Evolutionary conservation across 2,888 invertebrate species (phyloP).

Genomic region (Lysandra coridon): DNA sequence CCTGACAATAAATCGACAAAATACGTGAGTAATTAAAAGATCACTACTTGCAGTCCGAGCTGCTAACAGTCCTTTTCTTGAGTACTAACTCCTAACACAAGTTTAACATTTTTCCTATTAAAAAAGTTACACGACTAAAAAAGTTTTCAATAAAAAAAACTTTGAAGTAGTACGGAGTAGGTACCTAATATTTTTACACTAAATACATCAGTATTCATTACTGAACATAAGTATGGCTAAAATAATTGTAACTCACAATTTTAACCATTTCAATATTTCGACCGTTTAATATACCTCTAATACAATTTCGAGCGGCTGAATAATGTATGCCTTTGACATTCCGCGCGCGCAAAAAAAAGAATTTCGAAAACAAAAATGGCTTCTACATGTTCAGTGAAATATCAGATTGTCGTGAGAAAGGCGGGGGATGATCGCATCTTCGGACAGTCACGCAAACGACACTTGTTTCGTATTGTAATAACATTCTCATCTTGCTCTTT

Average conservation of each 20-base stretch:
- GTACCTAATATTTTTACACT: no score
- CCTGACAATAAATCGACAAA: neutral
- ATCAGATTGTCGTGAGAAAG: slow-evolving; percentile 77
- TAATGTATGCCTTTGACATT: slow-evolving; percentile 46
- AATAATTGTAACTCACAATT: neutral
- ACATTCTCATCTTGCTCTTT: slow-evolving; percentile 52
- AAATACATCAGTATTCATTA: no score
- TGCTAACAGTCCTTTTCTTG: neutral
- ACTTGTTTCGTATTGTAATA: slow-evolving; percentile 53
- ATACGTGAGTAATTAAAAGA: neutral
- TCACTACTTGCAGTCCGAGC: neutral
- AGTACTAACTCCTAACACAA: neutral
- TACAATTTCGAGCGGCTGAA: neutral
- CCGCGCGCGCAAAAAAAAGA: slow-evolving; percentile 51
- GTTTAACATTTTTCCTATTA: neutral
- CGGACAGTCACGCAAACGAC: slow-evolving; percentile 67
- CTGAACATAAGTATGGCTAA: neutral
- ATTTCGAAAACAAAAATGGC: slow-evolving; percentile 66
- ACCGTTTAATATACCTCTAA: neutral
- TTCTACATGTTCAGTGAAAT: slow-evolving; percentile 76
- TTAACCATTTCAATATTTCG: neutral
- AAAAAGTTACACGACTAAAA: no score
- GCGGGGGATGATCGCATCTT: slow-evolving; percentile 55
- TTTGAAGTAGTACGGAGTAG: no score
- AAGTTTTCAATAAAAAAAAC: no score